Evolutionary conservation across 2,888 invertebrate genomes (phyloP), one percentile per base, ranked within the genome.

Genomic region (Watsonalla cultraria): DNA sequence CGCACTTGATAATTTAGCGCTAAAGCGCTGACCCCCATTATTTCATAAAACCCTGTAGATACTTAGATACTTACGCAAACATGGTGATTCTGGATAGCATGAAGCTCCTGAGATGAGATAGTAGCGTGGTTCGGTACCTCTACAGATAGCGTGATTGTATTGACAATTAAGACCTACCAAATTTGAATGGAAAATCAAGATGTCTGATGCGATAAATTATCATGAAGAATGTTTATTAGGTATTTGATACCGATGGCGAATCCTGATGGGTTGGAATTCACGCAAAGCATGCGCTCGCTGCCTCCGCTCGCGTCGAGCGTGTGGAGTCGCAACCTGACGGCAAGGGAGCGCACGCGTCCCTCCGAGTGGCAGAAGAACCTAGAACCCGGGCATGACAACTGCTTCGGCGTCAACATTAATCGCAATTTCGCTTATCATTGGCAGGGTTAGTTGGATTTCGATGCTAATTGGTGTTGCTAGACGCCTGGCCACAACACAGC

Each of bases 341-440:
- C 69, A 0, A 76, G 80, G 42, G 57, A 47, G 2, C 52, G 39
- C 0, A 74, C 77, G 0, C 74, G 83, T 2, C 87, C 90, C 0
- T 54, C 61, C 0, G 66, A 72, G 33, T 90, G 90, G 90, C 78
- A 85, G 55, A 90, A 90, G 65, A 90, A 90, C 55, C 60, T 84
- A 0, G 84, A 75, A 46, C 35, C 53, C 0, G 58, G 61, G 5
- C 57, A 65, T 0, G 68, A 76, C 7, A 55, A 51, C 0, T 90
- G 90, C 62, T 84, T 86, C 57, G 90, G 90, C 39, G 86, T 84
- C 2, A 85, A 90, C 60, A 74, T 90, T 24, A 88, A 90, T 65
- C 77, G 90, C 7, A 90, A 90, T 65, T 90, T 90, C 56, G 87
- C 89, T 48, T 90, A 84, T 70, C 90, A 90, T 62, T 90, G 90